Percentiles rank a stretch among this genome's conserved stretches.
These are phyloP conservation scores for Dendronephthya gigantea DNA, from an alignment of 64 coral and sea anemone genomes.

Conservation along the genomic window DNA sequence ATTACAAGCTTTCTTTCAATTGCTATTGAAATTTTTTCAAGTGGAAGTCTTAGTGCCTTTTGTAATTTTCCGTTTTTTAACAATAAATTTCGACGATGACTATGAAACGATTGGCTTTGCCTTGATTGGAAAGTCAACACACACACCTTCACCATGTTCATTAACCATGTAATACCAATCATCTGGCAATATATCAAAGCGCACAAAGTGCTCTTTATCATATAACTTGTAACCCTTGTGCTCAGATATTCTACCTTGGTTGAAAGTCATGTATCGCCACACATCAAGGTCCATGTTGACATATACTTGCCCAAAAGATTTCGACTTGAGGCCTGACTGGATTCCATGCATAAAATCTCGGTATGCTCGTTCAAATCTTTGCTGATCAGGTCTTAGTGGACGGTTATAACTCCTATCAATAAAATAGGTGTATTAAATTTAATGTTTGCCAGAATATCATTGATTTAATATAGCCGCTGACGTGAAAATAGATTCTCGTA, in stretches of 20 bases:
- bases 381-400: background rate
- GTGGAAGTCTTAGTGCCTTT: background rate
- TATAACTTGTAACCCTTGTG: constrained; percentile 24
- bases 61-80: background rate
- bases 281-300: constrained; percentile 28
- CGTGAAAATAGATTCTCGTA: background rate
- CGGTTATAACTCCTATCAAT: background rate
- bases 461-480: background rate
- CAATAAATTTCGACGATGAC: background rate
- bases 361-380: constrained; percentile 1
- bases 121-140: constrained; percentile 34
- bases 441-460: background rate
- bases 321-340: background rate
- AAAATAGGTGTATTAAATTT: background rate
- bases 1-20: constrained; percentile 20
- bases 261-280: constrained; percentile 15
- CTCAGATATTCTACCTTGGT: constrained; percentile 9
- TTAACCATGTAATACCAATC: constrained; percentile 31
- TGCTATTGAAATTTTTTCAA: background rate
- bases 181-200: constrained; percentile 19
- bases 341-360: constrained; percentile 1
- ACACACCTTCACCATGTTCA: constrained; percentile 10
- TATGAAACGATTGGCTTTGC: constrained; percentile 25
- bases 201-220: constrained; percentile 11
- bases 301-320: background rate